Base-by-base conservation (phyloP, 2,797 vertebrate genomes). In the Parambassis ranga region DNA sequence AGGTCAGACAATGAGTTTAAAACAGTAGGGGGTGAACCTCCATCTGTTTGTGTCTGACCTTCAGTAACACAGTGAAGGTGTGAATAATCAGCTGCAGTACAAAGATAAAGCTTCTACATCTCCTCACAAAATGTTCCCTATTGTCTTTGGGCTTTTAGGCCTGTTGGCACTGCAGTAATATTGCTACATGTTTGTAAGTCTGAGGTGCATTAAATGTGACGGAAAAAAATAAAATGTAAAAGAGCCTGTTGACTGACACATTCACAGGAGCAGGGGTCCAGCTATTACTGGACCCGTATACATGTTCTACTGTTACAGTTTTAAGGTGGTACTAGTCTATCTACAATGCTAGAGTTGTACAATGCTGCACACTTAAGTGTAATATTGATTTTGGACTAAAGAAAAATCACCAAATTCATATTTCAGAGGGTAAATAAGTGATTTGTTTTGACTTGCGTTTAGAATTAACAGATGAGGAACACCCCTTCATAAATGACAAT, bases 11-110 rank as follows among this genome's bases (percentile, higher is more conserved):
- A 10, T 39, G 64, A 61, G 30, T 50, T 18, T 22, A 14, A 48
- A 44, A 41, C 67, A 48, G 15, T 35, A 26, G 62, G 43, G 47
- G 23, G 22, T 7, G 19, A 42, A 27, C 15, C 44, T 38, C 71
- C 77, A 72, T 83, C 67, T 77, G 81, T 56, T 37, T 30, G 26
- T 10, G 48, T 71, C 44, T 66, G 57, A 71, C 78, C 72, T 81
- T 68, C 65, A 39, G 18, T 44, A 23, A 49, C 4, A 2, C 35
- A 7, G 26, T 22, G 38, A 66, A 66, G 39, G 55, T 43, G 50
- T 51, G 60, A 69, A 31, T 38, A 57, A 37, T 41, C n/a, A 4
- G 23, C 10, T 28, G 9, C 9, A 11, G 19, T 19, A 27, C 31
- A 49, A 33, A 41, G 24, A 41, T 28, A 16, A 38, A 14, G 4